Evolutionary conservation across 2,888 invertebrate species (phyloP), one percentile per base, ranked within the genome.

Genomic region (Melinaea menophilus): DNA sequence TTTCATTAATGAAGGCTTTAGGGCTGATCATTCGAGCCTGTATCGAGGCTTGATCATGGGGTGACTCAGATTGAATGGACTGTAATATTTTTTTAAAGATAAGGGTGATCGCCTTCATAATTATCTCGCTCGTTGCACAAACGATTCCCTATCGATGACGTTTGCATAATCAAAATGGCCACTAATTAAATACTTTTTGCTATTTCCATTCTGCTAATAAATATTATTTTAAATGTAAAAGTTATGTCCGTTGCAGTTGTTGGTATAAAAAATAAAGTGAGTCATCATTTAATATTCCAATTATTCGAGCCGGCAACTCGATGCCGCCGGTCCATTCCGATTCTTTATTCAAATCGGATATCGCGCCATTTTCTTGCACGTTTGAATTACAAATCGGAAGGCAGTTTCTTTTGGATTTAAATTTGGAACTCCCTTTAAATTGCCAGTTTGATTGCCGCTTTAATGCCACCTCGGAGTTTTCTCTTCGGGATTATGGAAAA

Each of bases 371-470:
- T 81, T 83, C 84, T 85, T 80, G 79, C 80, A 86, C 82, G 86
- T 88, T 88, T 87, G 89, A 85, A 89, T 87, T 86, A 84, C 89
- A 87, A 88, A 89, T 88, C 87, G 86, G 84, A 83, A 81, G 79
- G 77, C 79, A 76, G 84, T 84, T 83, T 85, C 85, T 87, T 87
- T 85, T 76, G 75, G 79, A 81, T 84, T 86, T 84, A 82, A 82
- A 85, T 85, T 84, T 82, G 79, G 74, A 76, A 79, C 79, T 80
- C 79, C 80, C 84, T 71, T 77, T 76, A 79, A 84, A 88, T 88
- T 88, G 85, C 82, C 86, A 79, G 86, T 88, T 87, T 86, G 85
- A 88, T 88, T 85, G 86, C 86, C 81, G 79, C 70, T 85, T 86
- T 86, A 88, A 87, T 86, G 85, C 83, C 79, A 78, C 77, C 81